These are phyloP conservation scores for Anthrax anthrax DNA, from an alignment of 2,888 invertebrate species.

Conservation along the genomic window DNA sequence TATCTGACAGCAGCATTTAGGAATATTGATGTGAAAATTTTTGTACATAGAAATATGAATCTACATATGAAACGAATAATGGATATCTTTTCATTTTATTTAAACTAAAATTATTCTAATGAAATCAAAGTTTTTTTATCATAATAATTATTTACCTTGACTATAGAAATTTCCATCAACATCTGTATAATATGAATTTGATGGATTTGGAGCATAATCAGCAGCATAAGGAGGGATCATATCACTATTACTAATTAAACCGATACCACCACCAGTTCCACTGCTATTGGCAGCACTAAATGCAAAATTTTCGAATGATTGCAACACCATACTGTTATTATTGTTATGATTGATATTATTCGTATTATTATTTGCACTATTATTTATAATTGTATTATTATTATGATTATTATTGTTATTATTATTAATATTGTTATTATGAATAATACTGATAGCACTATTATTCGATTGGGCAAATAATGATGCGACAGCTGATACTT, in stretches of 20 bases:
- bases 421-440: slow-evolving; percentile 1
- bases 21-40: too few relatives aligned
- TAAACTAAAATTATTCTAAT: too few relatives aligned
- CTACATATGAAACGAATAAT: too few relatives aligned
- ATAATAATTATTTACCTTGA: too few relatives aligned
- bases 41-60: too few relatives aligned
- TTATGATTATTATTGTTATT: neutral
- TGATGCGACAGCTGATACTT: neutral
- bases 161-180: slow-evolving; percentile 34
- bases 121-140: too few relatives aligned
- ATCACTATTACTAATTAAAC: slow-evolving; percentile 25
- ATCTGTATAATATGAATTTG: slow-evolving; percentile 27
- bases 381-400: neutral
- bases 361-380: neutral
- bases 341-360: slow-evolving; percentile 1
- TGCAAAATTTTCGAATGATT: slow-evolving; percentile 29
- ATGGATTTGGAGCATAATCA: slow-evolving; percentile 24
- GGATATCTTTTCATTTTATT: too few relatives aligned
- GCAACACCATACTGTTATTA: slow-evolving; percentile 25
- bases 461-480: neutral
- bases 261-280: slow-evolving; percentile 16
- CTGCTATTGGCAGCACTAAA: slow-evolving; percentile 11
- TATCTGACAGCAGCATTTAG: too few relatives aligned
- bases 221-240: slow-evolving; percentile 26
- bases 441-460: neutral